phyloP scores from a whole-genome alignment of 2,113 vertebrate genomes.

The Callocephalon fimbriatum region DNA sequence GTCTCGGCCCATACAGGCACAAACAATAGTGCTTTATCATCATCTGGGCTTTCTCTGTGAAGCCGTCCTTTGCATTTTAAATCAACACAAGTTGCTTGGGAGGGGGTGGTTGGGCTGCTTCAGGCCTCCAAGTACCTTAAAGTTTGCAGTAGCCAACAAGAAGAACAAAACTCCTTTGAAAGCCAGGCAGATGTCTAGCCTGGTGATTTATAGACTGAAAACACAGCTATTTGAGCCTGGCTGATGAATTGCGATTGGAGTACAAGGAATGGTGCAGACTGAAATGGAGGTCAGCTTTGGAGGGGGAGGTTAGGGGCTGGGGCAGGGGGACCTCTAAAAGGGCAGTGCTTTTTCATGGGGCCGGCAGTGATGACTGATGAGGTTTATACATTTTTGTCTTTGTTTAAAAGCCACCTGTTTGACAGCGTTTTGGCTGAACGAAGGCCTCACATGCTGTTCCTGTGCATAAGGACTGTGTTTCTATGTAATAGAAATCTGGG shows the following conservation, averaged over 20 bases:
- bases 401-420: slow-evolving; percentile 66
- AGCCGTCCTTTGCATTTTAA: slow-evolving; percentile 45
- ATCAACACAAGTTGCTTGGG: slow-evolving; percentile 17
- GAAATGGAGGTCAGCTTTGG: slow-evolving; percentile 63
- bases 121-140: slow-evolving; percentile 27
- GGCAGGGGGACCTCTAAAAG: slow-evolving; percentile 54
- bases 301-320: slow-evolving; percentile 56
- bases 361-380: slow-evolving; percentile 50
- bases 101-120: slow-evolving; percentile 1
- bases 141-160: slow-evolving; percentile 44
- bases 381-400: slow-evolving; percentile 60
- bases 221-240: slow-evolving; percentile 51
- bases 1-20: neutral
- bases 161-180: slow-evolving; percentile 71
- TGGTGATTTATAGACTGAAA: slow-evolving; percentile 70
- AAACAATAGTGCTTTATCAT: slow-evolving; percentile 61
- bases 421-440: neutral
- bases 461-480: neutral
- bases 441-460: slow-evolving; percentile 38
- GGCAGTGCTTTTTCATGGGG: slow-evolving; percentile 44
- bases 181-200: slow-evolving; percentile 39
- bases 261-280: slow-evolving; percentile 45
- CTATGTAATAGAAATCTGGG: neutral
- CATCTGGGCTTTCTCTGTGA: slow-evolving; percentile 47
- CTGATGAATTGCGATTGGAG: slow-evolving; percentile 60